Conservation (phyloP, 2,113 vertebrate species). For the Hippocampus barbouri region DNA sequence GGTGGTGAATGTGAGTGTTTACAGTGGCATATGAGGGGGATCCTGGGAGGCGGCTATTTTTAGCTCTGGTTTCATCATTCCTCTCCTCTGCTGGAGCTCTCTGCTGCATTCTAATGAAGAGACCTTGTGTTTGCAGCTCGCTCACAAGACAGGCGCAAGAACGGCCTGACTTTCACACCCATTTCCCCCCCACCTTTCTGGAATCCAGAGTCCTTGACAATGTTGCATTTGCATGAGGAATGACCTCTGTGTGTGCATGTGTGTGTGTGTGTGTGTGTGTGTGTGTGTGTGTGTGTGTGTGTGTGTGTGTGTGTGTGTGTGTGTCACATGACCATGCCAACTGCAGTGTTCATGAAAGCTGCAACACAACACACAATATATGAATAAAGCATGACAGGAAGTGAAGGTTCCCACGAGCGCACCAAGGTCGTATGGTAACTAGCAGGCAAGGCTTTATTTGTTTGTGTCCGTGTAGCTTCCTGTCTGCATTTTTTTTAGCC, state of each 20-base stretch:
- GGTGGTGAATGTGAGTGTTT: slow-evolving; percentile 51
- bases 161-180: not conserved
- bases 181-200: not conserved
- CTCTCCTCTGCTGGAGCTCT: slow-evolving; percentile 60
- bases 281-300: no score
- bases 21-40: slow-evolving; percentile 69
- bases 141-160: not conserved
- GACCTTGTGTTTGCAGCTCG: slow-evolving; percentile 19
- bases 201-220: not conserved
- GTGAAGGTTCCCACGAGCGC: not conserved
- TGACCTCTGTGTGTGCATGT: not conserved
- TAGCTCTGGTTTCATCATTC: slow-evolving; percentile 76
- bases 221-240: not conserved
- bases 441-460: not conserved
- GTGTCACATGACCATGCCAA: not conserved
- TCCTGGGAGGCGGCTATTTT: slow-evolving; percentile 77
- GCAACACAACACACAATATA: slow-evolving; percentile 1
- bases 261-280: no score
- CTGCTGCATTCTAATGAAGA: slow-evolving; percentile 71
- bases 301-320: no score
- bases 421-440: not conserved
- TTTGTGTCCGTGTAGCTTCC: not conserved
- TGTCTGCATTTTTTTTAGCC: not conserved
- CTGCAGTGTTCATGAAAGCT: not conserved
- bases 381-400: not conserved